phyloP scores from a whole-genome alignment of 1,140 invertebrate genomes.

The Heliconius hewitsoni region DNA sequence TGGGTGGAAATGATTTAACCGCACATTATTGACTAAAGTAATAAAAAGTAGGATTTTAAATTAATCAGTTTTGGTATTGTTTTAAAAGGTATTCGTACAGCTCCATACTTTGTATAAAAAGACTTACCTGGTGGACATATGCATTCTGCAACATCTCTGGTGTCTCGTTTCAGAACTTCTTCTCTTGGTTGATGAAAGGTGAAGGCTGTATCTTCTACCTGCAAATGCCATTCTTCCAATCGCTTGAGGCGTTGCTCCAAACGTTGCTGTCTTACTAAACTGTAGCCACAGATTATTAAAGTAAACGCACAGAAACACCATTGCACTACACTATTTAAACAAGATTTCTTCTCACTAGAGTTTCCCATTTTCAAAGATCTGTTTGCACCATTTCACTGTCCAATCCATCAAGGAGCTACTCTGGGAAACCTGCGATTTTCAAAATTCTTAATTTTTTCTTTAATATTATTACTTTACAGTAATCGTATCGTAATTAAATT shows the following conservation, averaged over 20 bases:
- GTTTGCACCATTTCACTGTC: constrained; percentile 38
- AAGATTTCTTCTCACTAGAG: constrained; percentile 46
- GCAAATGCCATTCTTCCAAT: constrained; percentile 55
- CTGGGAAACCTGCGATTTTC: constrained; percentile 15
- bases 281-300: constrained; percentile 60
- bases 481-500: not conserved
- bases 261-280: constrained; percentile 58
- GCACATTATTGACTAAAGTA: constrained; percentile 5
- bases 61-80: not conserved
- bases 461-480: not conserved
- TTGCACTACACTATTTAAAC: constrained; percentile 63
- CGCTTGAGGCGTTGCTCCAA: constrained; percentile 61
- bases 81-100: not conserved
- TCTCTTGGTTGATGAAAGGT: constrained; percentile 30
- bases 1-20: constrained; percentile 13
- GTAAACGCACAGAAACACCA: constrained; percentile 68
- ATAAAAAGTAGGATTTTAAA: not conserved
- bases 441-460: not conserved
- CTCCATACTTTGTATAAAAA: not conserved
- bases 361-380: constrained; percentile 40
- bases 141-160: constrained; percentile 65
- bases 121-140: constrained; percentile 72
- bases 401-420: constrained; percentile 35
- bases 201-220: constrained; percentile 45
- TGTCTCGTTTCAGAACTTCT: constrained; percentile 49